Evolutionary conservation across 1,140 invertebrate genomes (phyloP).

Genomic region (Apis florea): DNA sequence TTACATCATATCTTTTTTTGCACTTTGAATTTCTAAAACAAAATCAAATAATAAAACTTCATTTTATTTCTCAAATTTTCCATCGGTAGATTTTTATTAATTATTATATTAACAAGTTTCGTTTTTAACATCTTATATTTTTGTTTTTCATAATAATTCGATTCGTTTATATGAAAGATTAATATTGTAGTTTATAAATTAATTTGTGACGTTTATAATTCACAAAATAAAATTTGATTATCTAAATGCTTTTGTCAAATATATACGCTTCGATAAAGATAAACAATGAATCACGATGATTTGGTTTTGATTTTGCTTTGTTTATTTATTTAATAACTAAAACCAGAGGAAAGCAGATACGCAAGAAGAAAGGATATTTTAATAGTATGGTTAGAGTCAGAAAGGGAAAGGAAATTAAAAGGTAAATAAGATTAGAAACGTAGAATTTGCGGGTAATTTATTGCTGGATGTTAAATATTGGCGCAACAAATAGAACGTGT

Average conservation of each 20-base stretch:
- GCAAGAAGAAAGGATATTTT: conserved; percentile 10
- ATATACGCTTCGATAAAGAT: neutral
- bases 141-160: no score
- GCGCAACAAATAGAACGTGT: conserved; percentile 21
- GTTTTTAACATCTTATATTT: no score
- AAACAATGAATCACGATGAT: neutral
- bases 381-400: neutral
- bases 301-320: conserved; percentile 7
- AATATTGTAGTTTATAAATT: neutral
- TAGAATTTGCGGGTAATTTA: conserved; percentile 36
- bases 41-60: no score
- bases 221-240: neutral
- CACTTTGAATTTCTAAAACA: no score
- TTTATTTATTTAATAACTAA: conserved; percentile 33
- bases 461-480: conserved; percentile 36
- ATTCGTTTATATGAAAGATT: no score
- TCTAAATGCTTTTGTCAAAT: neutral
- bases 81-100: no score
- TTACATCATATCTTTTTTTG: neutral
- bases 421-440: conserved; percentile 24
- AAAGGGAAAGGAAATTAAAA: neutral
- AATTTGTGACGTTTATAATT: neutral
- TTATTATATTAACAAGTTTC: no score
- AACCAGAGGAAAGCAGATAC: neutral
- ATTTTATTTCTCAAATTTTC: no score